Evolutionary conservation across 2,888 invertebrate species (phyloP).

Genomic region (Operophtera brumata): DNA sequence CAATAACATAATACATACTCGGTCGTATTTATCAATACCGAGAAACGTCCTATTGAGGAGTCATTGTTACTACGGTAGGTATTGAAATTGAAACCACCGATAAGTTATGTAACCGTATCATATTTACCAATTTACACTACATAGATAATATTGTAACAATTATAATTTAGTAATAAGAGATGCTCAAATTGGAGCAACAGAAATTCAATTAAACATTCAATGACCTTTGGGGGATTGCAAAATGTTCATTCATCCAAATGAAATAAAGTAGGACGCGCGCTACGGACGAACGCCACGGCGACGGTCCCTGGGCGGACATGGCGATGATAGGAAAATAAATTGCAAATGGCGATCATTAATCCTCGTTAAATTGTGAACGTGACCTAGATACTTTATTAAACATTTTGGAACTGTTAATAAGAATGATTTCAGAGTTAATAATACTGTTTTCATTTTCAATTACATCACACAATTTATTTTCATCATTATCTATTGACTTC

Average conservation of each 20-base stretch:
- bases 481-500: background rate
- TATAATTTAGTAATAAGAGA: background rate
- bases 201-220: conserved; percentile 26
- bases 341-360: conserved; percentile 54
- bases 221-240: conserved; percentile 24
- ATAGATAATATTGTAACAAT: background rate
- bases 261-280: conserved; percentile 38
- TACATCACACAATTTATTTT: too few species aligned
- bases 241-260: conserved; percentile 40
- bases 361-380: conserved; percentile 51
- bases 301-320: conserved; percentile 41
- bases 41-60: conserved; percentile 19
- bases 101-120: background rate
- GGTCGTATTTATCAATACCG: conserved; percentile 11
- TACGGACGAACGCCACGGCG: conserved; percentile 35
- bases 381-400: conserved; percentile 38
- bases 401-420: conserved; percentile 8
- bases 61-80: conserved; percentile 5
- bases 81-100: background rate
- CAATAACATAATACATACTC: conserved; percentile 15
- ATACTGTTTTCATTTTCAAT: background rate
- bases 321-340: conserved; percentile 49
- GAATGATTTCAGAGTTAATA: background rate
- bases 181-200: conserved; percentile 6
- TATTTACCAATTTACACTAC: background rate